Base-by-base conservation (phyloP, 2,888 invertebrate genomes). In the Oxytorus armatus region DNA sequence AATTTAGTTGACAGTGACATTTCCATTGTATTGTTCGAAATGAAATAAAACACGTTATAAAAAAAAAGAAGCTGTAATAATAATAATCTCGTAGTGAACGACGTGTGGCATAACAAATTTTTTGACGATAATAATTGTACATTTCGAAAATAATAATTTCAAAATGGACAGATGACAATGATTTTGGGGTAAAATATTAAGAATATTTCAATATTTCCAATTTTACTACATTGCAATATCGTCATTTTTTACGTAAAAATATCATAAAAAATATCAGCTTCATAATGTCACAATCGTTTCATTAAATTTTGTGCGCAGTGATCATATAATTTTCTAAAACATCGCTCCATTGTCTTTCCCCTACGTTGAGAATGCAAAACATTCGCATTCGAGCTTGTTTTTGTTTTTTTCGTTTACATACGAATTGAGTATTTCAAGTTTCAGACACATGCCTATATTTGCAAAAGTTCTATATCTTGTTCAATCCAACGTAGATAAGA, bases 141-240 rank as follows among this genome's bases (percentile, higher is more conserved):
- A 29, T 16, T 36, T 14, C 53, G 78, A 66, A 25, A 29, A 42
- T 39, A 68, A 36, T 68, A 14, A 53, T 29, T 25, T 55, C 78
- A 47, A 47, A 55, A 70, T 79, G 79, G 69, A 36, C 53, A 79
- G 74, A 75, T 75, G 63, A 79, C 79, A 69, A 77, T 63, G 70
- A 70, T 70, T 70, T 49, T 63, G 25, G 63, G 77, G 77, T 77
- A 57, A 70, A 23, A 7, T 47, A 53, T 5, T 51, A 23, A 36
- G 11, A 8, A 23, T 51, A 11, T n/a, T 11, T 29, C 33, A 23
- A 47, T 59, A 11, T 25, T 36, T 4, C 36, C 1, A 21, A 0
- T 18, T 36, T 21, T 16, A 57, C 5, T 29, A 51, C 10, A 51
- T 42, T 16, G 11, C 5, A 44, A 29, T 44, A 29, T 29, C 16